phyloP scores from a whole-genome alignment of 1,140 invertebrate genomes.

The Zelostemma sp. region DNA sequence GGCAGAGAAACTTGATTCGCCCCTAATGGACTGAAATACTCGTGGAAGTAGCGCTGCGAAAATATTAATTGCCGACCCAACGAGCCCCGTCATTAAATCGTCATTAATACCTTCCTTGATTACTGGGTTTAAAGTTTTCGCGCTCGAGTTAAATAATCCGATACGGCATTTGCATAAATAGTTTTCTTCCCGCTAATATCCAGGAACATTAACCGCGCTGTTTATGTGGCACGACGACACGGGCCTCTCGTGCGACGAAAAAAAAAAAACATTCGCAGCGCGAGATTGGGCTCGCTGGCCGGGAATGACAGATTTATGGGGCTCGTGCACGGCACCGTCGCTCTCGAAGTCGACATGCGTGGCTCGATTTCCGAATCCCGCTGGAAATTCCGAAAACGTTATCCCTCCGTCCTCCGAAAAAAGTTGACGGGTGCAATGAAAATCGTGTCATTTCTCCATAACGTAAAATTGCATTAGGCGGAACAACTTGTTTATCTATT shows the following conservation, averaged over 20 bases:
- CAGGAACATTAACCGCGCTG: conserved; percentile 38
- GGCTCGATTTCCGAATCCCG: conserved; percentile 29
- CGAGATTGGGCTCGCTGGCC: conserved; percentile 56
- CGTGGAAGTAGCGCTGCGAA: conserved; percentile 18
- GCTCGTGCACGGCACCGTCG: conserved; percentile 60
- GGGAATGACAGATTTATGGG: conserved; percentile 64
- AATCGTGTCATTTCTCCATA: no score
- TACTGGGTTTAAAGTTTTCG: conserved; percentile 26
- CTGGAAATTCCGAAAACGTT: conserved; percentile 31
- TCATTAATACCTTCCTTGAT: conserved; percentile 42
- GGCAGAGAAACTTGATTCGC: no score
- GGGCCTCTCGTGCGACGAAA: no score
- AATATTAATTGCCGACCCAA: conserved; percentile 38
- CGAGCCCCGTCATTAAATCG: conserved; percentile 45
- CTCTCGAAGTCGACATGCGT: conserved; percentile 38
- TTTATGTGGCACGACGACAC: conserved; percentile 39
- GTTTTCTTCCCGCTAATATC: conserved; percentile 45
- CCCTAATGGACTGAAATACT: conserved; percentile 33
- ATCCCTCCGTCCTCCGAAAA: conserved; percentile 9
- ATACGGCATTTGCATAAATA: conserved; percentile 47
- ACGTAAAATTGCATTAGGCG: no score
- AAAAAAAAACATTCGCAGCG: conserved; percentile 61
- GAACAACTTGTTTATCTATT: no score
- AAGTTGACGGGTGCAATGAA: not conserved
- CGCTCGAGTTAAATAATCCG: conserved; percentile 19